These are phyloP conservation scores for Pachyrhynchus sulphureomaculatus DNA, from an alignment of 1,140 invertebrate genomes.

Conservation along the genomic window DNA sequence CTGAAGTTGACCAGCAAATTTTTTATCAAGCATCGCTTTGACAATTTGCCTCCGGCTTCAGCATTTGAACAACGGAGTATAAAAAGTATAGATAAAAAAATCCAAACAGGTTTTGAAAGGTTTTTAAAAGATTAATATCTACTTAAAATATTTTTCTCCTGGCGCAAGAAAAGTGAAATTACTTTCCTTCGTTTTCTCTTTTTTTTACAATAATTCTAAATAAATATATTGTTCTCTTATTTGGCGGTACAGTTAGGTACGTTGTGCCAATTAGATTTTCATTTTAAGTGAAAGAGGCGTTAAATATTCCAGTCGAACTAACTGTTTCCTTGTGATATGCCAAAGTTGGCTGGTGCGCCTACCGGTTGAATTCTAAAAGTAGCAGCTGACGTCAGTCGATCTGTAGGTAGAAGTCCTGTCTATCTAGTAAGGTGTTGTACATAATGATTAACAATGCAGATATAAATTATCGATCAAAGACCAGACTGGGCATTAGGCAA, in stretches of 20 bases:
- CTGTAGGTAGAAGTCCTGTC: constrained; percentile 13
- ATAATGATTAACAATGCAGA: constrained; percentile 4
- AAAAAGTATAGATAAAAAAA: too few species aligned
- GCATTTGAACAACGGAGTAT: too few species aligned
- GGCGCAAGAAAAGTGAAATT: too few species aligned
- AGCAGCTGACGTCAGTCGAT: constrained; percentile 8
- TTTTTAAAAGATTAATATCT: too few species aligned
- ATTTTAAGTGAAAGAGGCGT: constrained; percentile 9
- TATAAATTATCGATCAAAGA: too few species aligned
- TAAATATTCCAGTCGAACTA: constrained; percentile 11
- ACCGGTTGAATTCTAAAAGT: constrained; percentile 12
- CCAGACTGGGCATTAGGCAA: not conserved
- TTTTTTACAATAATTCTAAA: too few species aligned
- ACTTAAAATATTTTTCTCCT: too few species aligned
- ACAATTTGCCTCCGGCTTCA: too few species aligned
- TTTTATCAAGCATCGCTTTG: too few species aligned
- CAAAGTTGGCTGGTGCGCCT: constrained; percentile 17
- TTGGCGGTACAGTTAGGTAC: not conserved
- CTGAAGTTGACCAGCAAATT: too few species aligned
- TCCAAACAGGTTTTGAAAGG: too few species aligned
- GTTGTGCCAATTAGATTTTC: constrained; percentile 10
- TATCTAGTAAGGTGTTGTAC: constrained; percentile 12
- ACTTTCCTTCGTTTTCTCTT: too few species aligned
- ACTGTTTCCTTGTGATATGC: constrained; percentile 16
- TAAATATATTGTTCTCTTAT: not conserved